Base-by-base conservation (phyloP, 2,888 invertebrate genomes). In the Thymelicus acteon region DNA sequence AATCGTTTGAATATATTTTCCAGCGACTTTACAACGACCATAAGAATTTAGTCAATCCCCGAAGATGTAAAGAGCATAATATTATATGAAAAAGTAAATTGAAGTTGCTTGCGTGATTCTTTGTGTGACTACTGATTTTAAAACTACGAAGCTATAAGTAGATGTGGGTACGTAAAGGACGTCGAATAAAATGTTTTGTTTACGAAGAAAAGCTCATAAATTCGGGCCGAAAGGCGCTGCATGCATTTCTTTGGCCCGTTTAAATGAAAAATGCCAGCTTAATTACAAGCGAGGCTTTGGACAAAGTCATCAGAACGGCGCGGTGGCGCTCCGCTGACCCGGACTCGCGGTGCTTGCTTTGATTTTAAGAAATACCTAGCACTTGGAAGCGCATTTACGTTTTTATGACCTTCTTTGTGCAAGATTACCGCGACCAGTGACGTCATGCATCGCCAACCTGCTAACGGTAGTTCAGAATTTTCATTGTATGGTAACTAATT, bases 251-350 rank as follows among this genome's bases (percentile, higher is more conserved):
- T 60, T 60, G 49, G 64, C 60, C 7, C 49, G 60, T 37, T 64
- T 48, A 64, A 70, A 49, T 49, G 47, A 69, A 67, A 67, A 70
- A 64, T 57, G 57, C 40, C 49, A 24, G 64, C 68, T 64, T 64
- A 70, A 70, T 69, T 63, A 69, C 63, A 58, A 58, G n/a, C 15
- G 37, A 70, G 70, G 39, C 64, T 70, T 52, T 63, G 63, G 58
- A 24, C 60, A 39, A 70, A 49, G 64, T 64, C 63, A 64, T 63
- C 63, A 70, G 58, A 70, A 58, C 64, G 39, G 44, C 60, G 54
- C 54, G 64, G 49, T 49, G 48, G 44, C 60, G 54, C 54, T 44
- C 57, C 48, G 40, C 64, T 70, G 64, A 64, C 69, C 69, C 40
- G 48, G 15, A 49, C 64, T 60, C 12, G 54, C 44, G 49, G 52